Base-by-base conservation (phyloP, 64 coral and sea anemone genomes). In the Catalaphyllia jardinei region DNA sequence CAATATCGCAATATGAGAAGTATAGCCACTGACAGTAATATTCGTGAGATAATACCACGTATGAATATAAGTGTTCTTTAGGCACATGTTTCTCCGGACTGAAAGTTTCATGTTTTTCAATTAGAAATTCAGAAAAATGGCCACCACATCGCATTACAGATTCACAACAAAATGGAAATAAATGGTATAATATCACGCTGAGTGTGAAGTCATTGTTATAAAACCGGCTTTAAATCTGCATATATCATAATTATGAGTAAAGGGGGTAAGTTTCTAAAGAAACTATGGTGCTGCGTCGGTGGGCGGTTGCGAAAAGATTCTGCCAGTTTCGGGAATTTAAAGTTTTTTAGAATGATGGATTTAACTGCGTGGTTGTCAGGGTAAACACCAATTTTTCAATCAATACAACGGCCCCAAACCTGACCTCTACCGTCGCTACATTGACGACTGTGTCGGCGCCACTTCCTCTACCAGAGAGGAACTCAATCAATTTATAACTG, bases 1-100 rank as follows among this genome's bases (percentile, higher is more conserved):
- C 63, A 71, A 85, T 85, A 85, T 71, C n/a, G 38, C 6, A 10
- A 46, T 15, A 51, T 33, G 29, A 80, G 65, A 69, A 80, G 7
- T 29, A 14, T 65, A 35, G 55, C 17, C 62, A 39, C 28, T 17
- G 28, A 11, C 38, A 65, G 50, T 39, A 52, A 69, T 71, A 85
- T 71, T 38, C 31, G 35, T 71, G 20, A 63, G 62, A 85, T 71
- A 49, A 69, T 13, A 39, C 0, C 5, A 29, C 11, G n/a, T 18
- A 16, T 3, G 31, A 71, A 71, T 5, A 39, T 46, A 14, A 69
- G 13, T 15, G 18, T 22, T 0, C 46, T 28, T 79, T 24, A 54
- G 0, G 4, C 5, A 20, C 22, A 79, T 1, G 49, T 29, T 57
- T 79, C 7, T n/a, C 17, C 17, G 8, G 35, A 49, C 8, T 22